A percentile compares a stretch with the other conserved stretches of the same genome.
Conservation (phyloP, 2,113 vertebrate genomes). For the Microcebus ravelobensis region DNA sequence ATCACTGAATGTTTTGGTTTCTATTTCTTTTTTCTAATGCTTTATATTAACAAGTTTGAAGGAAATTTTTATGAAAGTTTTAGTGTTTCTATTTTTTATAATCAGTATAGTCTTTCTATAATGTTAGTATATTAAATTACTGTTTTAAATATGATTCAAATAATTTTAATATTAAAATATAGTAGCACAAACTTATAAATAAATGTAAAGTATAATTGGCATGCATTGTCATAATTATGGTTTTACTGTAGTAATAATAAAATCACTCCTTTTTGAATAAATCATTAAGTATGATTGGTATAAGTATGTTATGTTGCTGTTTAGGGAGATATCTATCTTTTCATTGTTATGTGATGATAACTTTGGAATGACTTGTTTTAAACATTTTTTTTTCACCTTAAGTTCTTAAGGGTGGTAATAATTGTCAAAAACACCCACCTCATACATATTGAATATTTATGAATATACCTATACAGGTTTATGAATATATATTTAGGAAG, state of each 20-base stretch:
- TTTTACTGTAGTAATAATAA: conserved; percentile 36
- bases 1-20: conserved; percentile 28
- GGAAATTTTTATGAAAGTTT: neutral
- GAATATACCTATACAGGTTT: neutral
- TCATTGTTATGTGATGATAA: conserved; percentile 20
- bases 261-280: conserved; percentile 35
- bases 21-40: neutral
- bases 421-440: neutral
- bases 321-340: neutral
- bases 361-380: neutral
- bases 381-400: conserved; percentile 50
- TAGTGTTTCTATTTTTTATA: conserved; percentile 1
- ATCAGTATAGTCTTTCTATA: neutral
- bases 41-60: conserved; percentile 18
- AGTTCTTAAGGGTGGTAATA: conserved; percentile 31
- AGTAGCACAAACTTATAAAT: neutral
- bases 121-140: neutral
- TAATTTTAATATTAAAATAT: conserved; percentile 47
- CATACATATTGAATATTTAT: neutral
- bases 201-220: conserved; percentile 26
- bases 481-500: conserved; percentile 18
- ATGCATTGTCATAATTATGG: conserved; percentile 23
- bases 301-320: conserved; percentile 37
- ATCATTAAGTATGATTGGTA: neutral
- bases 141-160: conserved; percentile 2